Evolutionary conservation across 2,113 vertebrate species (phyloP).

Genomic region (Bombycilla garrulus): DNA sequence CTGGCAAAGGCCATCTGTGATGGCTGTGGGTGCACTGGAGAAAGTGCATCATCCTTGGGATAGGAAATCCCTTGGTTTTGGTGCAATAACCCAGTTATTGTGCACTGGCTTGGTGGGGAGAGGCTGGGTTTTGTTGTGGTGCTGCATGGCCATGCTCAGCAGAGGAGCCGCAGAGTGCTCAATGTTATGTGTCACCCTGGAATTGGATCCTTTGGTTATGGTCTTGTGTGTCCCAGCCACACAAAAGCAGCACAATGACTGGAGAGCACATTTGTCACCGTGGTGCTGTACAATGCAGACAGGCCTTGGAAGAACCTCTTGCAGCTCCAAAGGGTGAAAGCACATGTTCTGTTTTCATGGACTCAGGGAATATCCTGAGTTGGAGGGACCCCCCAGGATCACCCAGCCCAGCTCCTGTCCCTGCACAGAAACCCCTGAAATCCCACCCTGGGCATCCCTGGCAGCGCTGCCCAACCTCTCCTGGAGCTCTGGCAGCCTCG

Average conservation of each 20-base stretch:
- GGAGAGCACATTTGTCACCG: not conserved
- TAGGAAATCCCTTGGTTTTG: not conserved
- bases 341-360: not conserved
- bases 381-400: not conserved
- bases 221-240: not conserved
- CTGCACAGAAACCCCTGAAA: not conserved
- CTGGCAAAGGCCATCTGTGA: not conserved
- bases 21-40: not conserved
- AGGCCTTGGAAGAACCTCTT: not conserved
- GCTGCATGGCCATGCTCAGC: not conserved
- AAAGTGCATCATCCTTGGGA: not conserved
- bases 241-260: not conserved
- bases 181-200: accelerated
- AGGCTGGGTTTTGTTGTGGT: not conserved
- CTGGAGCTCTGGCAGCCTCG: not conserved
- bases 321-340: not conserved
- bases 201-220: not conserved
- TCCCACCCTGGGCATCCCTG: not conserved
- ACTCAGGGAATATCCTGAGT: not conserved
- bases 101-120: accelerated
- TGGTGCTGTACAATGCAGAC: accelerated
- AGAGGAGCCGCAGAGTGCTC: not conserved
- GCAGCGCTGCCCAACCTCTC: accelerated
- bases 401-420: not conserved
- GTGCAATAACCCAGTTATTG: not conserved